These are phyloP conservation scores for Coranthus polyacanthus DNA, from an alignment of 2,797 vertebrate species.

Conservation along the genomic window DNA sequence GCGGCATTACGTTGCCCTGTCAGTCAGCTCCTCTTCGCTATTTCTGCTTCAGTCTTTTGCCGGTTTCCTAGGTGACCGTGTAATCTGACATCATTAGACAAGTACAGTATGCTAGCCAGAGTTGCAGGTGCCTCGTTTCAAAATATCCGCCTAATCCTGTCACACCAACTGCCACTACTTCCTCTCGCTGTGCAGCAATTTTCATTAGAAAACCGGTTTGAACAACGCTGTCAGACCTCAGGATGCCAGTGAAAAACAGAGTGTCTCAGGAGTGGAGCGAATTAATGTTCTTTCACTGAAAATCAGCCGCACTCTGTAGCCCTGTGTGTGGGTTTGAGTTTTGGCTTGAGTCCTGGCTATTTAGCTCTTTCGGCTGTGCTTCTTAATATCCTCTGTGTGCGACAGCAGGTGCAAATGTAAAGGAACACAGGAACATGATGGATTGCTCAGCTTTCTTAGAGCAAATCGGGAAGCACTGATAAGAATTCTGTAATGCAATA, in stretches of 20 bases:
- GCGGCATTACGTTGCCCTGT: conserved; percentile 51
- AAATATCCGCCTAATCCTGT: conserved; percentile 47
- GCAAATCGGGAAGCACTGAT: conserved; percentile 47
- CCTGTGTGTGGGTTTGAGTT: conserved; percentile 46
- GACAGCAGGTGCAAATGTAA: conserved; percentile 54
- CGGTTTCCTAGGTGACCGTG: conserved; percentile 71
- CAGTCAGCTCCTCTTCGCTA: conserved; percentile 52
- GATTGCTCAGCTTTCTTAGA: conserved; percentile 46
- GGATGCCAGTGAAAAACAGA: conserved; percentile 41
- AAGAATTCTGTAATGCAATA: conserved; percentile 29
- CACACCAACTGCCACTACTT: conserved; percentile 19
- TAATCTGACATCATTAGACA: conserved; percentile 67
- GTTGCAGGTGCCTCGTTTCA: conserved; percentile 40
- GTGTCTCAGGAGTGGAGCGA: conserved; percentile 35
- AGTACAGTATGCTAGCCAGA: conserved; percentile 36
- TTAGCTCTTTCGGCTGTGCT: conserved; percentile 40
- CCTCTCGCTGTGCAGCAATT: conserved; percentile 15
- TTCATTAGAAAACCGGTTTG: conserved; percentile 31
- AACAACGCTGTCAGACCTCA: conserved; percentile 37
- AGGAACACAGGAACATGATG: conserved; percentile 47
- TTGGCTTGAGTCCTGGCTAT: conserved; percentile 37
- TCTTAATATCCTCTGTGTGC: conserved; percentile 53
- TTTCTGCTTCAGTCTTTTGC: conserved; percentile 54
- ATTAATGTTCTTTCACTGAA: conserved; percentile 50
- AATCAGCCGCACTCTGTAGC: conserved; percentile 45